Evolutionary conservation across 2,113 vertebrate genomes (phyloP), one percentile per base, ranked within the genome.

Genomic region (Poeciliopsis prolifica): DNA sequence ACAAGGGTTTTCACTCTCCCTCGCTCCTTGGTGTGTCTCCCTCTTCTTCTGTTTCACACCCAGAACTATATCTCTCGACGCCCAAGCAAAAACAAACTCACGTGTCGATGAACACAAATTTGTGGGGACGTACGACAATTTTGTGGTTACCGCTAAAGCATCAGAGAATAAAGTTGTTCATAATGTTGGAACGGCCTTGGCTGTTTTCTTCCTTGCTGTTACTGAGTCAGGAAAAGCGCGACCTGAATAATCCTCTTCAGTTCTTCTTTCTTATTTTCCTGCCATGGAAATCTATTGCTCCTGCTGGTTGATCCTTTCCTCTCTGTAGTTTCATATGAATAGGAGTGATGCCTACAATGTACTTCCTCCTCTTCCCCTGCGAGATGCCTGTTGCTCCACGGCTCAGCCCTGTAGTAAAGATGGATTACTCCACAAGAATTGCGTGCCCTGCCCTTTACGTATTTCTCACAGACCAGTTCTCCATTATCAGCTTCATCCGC

Each of bases 371-470:
- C 61, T 61, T 83, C 81, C 79, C 87, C 70, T 19, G 75, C 44
- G 85, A 82, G 87, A 68, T 5, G 91, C 91, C 91, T 89, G 91
- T 91, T 91, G 88, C 91, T 86, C 86, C 40, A 24, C 24, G 66
- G 85, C 81, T 87, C 77, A 86, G 79, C 79, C 81, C 85, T 77
- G 78, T 88, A 88, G 87, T 88, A 84, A 89, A 93, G 88, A 93
- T 88, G 86, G 90, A 92, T 93, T 90, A 92, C 88, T 91, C 85
- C 88, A 89, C 86, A 86, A 86, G 85, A 90, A 83, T 75, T 87
- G 81, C 78, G 80, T 85, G 86, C 81, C 84, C 87, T 92, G 88
- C 86, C 89, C 90, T 92, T 92, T 89, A 84, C 85, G 90, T 88
- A 83, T 82, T 78, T 88, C 85, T 83, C 87, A 89, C 82, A 88